These are phyloP conservation scores for Elysia chlorotica DNA, from an alignment of 1,140 invertebrate species.

Conservation along the genomic window DNA sequence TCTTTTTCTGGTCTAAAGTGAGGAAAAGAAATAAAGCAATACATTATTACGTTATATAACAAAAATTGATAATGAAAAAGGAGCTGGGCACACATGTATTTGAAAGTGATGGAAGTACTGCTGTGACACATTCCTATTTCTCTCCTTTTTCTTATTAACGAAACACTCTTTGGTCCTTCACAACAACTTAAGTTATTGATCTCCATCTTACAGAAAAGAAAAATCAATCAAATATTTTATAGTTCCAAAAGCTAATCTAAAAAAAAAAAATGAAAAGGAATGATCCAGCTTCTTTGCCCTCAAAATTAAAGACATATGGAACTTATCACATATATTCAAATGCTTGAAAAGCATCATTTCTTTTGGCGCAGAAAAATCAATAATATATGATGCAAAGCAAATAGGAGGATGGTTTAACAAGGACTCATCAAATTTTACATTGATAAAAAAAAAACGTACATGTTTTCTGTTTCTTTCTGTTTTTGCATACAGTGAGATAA, in stretches of 20 bases:
- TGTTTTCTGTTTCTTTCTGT: background rate
- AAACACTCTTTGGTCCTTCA: too few relatives aligned
- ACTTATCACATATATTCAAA: background rate
- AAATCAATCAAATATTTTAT: background rate
- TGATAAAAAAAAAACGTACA: background rate
- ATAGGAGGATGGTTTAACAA: background rate
- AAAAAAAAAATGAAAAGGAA: background rate
- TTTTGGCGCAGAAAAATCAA: background rate
- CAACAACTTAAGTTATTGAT: background rate
- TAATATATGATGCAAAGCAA: background rate
- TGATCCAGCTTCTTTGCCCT: background rate
- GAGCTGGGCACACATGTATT: background rate
- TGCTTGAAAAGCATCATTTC: background rate
- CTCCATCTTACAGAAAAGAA: background rate
- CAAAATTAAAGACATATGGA: background rate
- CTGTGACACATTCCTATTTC: too few relatives aligned
- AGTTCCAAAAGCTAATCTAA: background rate
- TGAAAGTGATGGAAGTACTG: background rate
- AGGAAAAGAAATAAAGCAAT: background rate
- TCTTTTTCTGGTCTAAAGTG: background rate
- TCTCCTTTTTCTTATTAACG: too few relatives aligned
- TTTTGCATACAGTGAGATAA: conserved; percentile 26
- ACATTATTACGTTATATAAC: background rate
- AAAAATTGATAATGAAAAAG: background rate
- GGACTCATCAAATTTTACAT: background rate